These are phyloP conservation scores for Tyrannus savana DNA, from an alignment of 2,113 vertebrate species.

Conservation along the genomic window DNA sequence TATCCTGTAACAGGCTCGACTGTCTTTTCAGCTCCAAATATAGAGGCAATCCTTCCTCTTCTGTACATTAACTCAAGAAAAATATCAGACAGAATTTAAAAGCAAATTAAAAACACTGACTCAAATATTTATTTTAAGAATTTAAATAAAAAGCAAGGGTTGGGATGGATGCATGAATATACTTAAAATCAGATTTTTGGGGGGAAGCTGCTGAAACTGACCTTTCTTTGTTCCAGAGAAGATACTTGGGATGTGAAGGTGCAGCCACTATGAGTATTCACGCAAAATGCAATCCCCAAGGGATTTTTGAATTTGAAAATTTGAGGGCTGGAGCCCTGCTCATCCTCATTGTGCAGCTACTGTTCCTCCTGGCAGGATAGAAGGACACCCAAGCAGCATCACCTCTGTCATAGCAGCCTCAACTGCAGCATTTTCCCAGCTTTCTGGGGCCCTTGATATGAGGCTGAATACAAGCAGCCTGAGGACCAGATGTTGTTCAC, in stretches of 20 bases:
- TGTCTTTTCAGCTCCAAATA: not conserved
- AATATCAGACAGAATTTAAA: not conserved
- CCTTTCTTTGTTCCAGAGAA: not conserved
- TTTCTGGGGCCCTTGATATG: not conserved
- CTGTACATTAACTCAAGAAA: not conserved
- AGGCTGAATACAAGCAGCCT: not conserved
- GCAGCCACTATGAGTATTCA: not conserved
- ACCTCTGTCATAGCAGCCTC: not conserved
- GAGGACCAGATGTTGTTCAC: not conserved
- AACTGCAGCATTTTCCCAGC: not conserved
- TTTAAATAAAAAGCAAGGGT: not conserved
- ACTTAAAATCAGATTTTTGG: not conserved
- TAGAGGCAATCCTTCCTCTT: not conserved
- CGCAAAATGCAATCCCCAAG: fast-evolving
- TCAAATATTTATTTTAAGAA: not conserved
- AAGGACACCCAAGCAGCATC: not conserved
- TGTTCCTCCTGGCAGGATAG: not conserved
- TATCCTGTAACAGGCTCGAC: not conserved
- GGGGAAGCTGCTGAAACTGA: not conserved
- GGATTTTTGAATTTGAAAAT: not conserved
- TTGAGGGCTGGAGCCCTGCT: not conserved
- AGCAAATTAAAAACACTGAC: not conserved
- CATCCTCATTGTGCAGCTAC: not conserved
- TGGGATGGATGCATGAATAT: not conserved
- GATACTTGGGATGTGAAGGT: not conserved